A percentile compares a stretch with the other conserved stretches of the same genome.
phyloP scores from a whole-genome alignment of 2,797 vertebrate genomes.

The Eospalax fontanierii region DNA sequence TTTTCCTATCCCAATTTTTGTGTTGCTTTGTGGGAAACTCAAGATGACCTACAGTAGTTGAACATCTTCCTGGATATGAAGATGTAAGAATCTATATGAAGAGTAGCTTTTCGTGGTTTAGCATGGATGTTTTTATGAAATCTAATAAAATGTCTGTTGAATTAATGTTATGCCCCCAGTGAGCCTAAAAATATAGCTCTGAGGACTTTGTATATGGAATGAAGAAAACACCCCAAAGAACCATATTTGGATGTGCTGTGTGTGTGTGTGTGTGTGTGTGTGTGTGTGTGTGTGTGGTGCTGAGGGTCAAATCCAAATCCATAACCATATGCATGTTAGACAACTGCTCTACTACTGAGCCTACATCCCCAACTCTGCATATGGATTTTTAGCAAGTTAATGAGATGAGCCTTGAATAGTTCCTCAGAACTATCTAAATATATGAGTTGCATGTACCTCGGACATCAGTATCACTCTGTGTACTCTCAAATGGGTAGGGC shows the following conservation, averaged over 20 bases:
- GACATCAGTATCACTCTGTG: not conserved
- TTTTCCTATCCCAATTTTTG: not conserved
- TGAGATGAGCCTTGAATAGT: not conserved
- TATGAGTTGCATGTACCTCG: not conserved
- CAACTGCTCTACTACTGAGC: not conserved
- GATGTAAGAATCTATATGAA: constrained; percentile 1
- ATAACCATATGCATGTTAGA: too few species aligned
- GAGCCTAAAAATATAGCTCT: not conserved
- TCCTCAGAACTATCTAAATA: constrained; percentile 38
- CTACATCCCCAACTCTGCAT: not conserved
- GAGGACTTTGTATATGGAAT: constrained; percentile 4
- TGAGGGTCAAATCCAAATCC: not conserved
- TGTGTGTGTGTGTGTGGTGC: not conserved
- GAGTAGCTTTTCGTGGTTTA: not conserved
- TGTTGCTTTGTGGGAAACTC: constrained; percentile 18
- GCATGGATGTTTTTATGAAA: constrained; percentile 38
- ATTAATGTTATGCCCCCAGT: not conserved
- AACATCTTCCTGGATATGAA: not conserved
- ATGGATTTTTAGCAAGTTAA: not conserved
- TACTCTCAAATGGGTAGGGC: not conserved
- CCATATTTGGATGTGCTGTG: not conserved
- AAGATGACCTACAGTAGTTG: constrained; percentile 11
- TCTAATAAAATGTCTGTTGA: constrained; percentile 13
- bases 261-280: not conserved
- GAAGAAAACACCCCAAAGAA: not conserved